Evolutionary conservation across 1,140 invertebrate genomes (phyloP).

Genomic region (Lutraria rhynchaena): DNA sequence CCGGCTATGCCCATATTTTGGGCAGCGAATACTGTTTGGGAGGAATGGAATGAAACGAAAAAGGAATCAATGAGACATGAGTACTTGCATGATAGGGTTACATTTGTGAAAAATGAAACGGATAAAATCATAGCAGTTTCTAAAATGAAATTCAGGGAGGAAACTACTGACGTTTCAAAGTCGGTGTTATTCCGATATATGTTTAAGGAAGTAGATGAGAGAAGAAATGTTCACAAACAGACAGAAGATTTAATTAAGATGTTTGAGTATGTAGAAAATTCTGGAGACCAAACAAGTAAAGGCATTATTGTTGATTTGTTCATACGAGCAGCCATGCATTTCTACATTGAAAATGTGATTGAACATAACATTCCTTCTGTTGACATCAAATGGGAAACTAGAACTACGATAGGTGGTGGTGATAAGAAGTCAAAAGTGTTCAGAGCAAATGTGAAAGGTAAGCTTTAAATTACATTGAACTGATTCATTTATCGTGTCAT

Average conservation of each 20-base stretch:
- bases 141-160: not conserved
- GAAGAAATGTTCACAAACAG: not conserved
- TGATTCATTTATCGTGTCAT: no score
- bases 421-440: no score
- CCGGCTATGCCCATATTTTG: slow-evolving; percentile 10
- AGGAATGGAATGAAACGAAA: slow-evolving; percentile 1
- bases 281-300: not conserved
- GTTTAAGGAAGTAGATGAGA: not conserved
- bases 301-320: not conserved
- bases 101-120: slow-evolving; percentile 12
- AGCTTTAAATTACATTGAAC: no score
- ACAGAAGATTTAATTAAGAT: not conserved
- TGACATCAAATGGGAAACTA: no score
- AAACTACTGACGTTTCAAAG: not conserved
- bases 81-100: not conserved
- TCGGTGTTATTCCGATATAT: not conserved
- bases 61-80: slow-evolving; percentile 17
- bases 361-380: not conserved
- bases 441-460: no score
- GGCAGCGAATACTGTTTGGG: not conserved
- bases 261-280: not conserved
- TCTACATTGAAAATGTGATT: slow-evolving; percentile 10
- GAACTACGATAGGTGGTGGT: no score
- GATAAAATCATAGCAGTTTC: not conserved
- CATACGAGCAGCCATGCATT: not conserved